These are phyloP conservation scores for Orthonevra nobilis DNA, from an alignment of 2,888 invertebrate species.

Conservation along the genomic window DNA sequence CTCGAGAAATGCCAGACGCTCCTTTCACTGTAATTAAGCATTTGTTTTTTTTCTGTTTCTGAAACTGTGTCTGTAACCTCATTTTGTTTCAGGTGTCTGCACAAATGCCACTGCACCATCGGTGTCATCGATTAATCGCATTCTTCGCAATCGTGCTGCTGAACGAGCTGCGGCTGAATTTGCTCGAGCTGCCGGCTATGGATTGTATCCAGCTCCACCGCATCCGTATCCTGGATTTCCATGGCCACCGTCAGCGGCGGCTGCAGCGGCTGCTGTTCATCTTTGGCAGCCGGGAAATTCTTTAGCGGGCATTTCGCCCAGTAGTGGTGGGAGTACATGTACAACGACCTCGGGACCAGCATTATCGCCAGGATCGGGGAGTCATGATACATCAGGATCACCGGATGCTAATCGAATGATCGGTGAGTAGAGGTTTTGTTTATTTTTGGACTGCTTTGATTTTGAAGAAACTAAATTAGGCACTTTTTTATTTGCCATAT, in stretches of 20 bases:
- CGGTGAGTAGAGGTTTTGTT: constrained; percentile 75
- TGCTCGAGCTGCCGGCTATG: constrained; percentile 94
- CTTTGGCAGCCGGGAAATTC: constrained; percentile 83
- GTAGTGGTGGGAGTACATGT: constrained; percentile 77
- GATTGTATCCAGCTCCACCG: constrained; percentile 86
- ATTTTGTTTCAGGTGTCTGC: constrained; percentile 89
- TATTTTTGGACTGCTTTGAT: too few relatives aligned
- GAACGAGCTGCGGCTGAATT: constrained; percentile 98
- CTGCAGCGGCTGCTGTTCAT: constrained; percentile 78
- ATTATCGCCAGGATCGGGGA: constrained; percentile 82
- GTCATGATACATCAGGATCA: constrained; percentile 78
- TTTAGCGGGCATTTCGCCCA: constrained; percentile 81
- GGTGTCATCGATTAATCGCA: constrained; percentile 97
- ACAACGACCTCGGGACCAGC: constrained; percentile 82
- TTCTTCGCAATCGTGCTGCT: constrained; percentile 96
- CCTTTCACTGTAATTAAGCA: constrained; percentile 55
- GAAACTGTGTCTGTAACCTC: not conserved
- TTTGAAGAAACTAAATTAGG: too few relatives aligned
- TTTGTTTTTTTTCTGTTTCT: too few relatives aligned
- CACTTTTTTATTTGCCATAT: too few relatives aligned
- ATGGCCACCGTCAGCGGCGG: constrained; percentile 81
- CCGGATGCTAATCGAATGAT: constrained; percentile 79
- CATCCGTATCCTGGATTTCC: constrained; percentile 85
- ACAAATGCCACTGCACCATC: constrained; percentile 97
- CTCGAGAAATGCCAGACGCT: constrained; percentile 37